Base-by-base conservation (phyloP, 2,888 invertebrate species). In the Plemyria rubiginata region DNA sequence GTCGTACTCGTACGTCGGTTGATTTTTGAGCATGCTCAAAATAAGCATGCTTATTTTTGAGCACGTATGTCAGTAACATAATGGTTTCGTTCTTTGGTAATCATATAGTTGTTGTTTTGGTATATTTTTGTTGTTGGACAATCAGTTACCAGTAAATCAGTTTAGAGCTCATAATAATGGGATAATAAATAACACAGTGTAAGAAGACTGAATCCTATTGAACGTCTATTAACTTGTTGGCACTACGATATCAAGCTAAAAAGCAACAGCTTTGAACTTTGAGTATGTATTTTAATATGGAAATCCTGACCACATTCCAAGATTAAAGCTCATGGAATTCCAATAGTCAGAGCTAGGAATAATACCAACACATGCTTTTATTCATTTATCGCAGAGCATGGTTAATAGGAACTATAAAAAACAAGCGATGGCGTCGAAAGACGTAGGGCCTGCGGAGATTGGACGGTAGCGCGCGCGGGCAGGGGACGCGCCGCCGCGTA, bases 401-500 rank as follows among this genome's bases (percentile, higher is more conserved):
- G 83, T 88, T 90, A 90, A 90, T 88, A 87, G 86, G 81, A 73
- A 84, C 88, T 87, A 85, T 91, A 90, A 90, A 92, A 91, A 91
- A 88, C 85, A 87, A 90, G 88, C 87, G 85, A 82, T 81, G 87
- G 90, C 89, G 92, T 91, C 86, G 91, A 91, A 91, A 92, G 92
- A 91, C 87, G 88, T 82, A 87, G 88, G 89, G 87, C 89, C 85
- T 84, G 90, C 85, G 88, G 89, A 88, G 91, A 88, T 89, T 88
- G 90, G 86, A 79, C 81, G 88, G 83, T 82, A 76, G 78, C 71
- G 74, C 70, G 73, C 73, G 77, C 70, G 79, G 76, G 67, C 61
- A 76, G 85, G 82, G 84, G 77, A 79, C 85, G 82, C 84, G 79
- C 71, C 84, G 79, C 71, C 78, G n/a, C n/a, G 87, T 88, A 88